Evolutionary conservation across 2,888 invertebrate species (phyloP), one percentile per base, ranked within the genome.

Genomic region (Chorisops tibialis): DNA sequence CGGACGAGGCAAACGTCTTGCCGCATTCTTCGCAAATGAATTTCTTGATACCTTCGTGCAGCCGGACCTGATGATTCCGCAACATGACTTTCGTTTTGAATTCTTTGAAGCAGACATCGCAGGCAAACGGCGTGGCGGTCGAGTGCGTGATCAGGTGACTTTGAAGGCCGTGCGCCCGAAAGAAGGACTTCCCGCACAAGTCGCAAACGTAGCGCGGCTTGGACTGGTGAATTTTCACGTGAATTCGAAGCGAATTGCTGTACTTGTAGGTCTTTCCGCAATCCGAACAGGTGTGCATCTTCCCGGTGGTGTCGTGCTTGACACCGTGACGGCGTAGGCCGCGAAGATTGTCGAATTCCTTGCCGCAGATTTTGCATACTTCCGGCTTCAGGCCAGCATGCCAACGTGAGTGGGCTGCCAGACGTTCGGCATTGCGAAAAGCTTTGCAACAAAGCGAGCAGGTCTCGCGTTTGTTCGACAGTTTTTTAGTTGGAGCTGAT

Each of bases 261-360:
- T 66, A 66, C 38, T 64, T 67, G 37, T 67, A 68, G 7, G 60
- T 59, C 52, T 64, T 66, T 2, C 64, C 63, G 38, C 68, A 68
- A 19, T 66, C 62, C 18, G 56, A 22, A 38, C 68, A 68, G 6
- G 39, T 16, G 47, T 67, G 63, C 1, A 49, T 58, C 30, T 65
- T 66, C n/a, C 50, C 37, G 30, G 12, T 49, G 37, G 45, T 30
- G 14, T 59, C 61, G 30, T 66, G 66, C 12, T 62, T 66, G 6
- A 52, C 45, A 5, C 50, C 49, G 64, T 81, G 81, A 65, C 81
- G 79, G 0, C 77, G 75, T 24, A 74, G 79, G 78, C 79, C 80
- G 0, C 81, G 80, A 68, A 73, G 75, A 41, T 78, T 80, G 63
- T 79, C 74, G 67, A 81, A 81, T 11, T 80, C 79, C 62, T 79